Evolutionary conservation across 2,797 vertebrate species (phyloP).

Genomic region (Rhynchotus rufescens): DNA sequence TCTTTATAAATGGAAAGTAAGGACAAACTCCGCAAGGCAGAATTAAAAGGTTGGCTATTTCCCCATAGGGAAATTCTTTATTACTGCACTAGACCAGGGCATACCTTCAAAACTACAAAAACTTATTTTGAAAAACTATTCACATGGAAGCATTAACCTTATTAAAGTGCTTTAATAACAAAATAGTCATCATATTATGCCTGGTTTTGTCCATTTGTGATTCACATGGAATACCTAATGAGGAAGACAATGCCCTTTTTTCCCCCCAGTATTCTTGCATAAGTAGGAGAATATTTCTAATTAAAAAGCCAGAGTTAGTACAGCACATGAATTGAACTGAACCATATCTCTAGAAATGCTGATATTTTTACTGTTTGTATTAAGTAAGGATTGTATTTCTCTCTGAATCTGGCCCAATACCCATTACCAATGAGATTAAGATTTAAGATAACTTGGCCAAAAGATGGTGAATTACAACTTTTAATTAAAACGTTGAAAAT

Average conservation of each 20-base stretch:
- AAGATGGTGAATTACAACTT: slow-evolving; percentile 82
- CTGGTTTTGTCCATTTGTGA: slow-evolving; percentile 77
- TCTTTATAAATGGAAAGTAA: slow-evolving; percentile 49
- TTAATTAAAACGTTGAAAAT: slow-evolving; percentile 81
- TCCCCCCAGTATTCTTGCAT: slow-evolving; percentile 67
- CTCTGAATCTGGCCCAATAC: slow-evolving; percentile 69
- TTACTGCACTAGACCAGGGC: slow-evolving; percentile 22
- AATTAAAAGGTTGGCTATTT: slow-evolving; percentile 63
- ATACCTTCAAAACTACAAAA: slow-evolving; percentile 54
- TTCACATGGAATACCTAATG: slow-evolving; percentile 71
- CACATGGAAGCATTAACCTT: slow-evolving; percentile 66
- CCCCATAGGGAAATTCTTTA: slow-evolving; percentile 58
- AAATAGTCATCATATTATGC: slow-evolving; percentile 70
- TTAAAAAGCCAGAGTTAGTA: slow-evolving; percentile 78
- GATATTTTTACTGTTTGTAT: slow-evolving; percentile 81
- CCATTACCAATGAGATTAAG: slow-evolving; percentile 79
- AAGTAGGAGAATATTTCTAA: slow-evolving; percentile 80
- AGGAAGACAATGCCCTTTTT: slow-evolving; percentile 73
- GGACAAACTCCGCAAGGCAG: slow-evolving; percentile 12
- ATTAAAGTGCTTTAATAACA: slow-evolving; percentile 78
- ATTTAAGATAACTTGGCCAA: slow-evolving; percentile 81
- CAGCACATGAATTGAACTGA: slow-evolving; percentile 74
- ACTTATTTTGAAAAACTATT: slow-evolving; percentile 65
- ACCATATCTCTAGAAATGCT: slow-evolving; percentile 75
- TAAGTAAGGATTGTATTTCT: slow-evolving; percentile 81